Evolutionary conservation across 2,113 vertebrate species (phyloP).

Genomic region (Tamias sibiricus): DNA sequence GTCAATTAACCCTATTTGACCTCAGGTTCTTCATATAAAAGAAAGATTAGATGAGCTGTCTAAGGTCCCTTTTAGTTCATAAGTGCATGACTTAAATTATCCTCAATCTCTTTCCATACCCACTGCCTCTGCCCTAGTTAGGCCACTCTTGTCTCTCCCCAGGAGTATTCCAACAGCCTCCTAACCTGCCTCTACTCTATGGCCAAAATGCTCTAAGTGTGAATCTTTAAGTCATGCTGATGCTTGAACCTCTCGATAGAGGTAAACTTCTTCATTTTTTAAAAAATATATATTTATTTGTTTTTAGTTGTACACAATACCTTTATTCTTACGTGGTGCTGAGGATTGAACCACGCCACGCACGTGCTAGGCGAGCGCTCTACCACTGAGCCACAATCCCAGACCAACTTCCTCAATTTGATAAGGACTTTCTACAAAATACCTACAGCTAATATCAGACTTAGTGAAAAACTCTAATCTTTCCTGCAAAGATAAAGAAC

Average conservation of each 20-base stretch:
- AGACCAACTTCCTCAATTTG: background rate
- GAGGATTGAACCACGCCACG: too few relatives aligned
- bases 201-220: too few relatives aligned
- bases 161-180: background rate
- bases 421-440: background rate
- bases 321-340: too few relatives aligned
- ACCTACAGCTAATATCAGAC: background rate
- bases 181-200: too few relatives aligned
- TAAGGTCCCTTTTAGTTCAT: background rate
- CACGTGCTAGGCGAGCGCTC: too few relatives aligned
- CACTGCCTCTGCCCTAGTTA: background rate
- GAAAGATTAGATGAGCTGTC: background rate
- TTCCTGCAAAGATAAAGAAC: background rate
- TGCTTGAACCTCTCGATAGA: background rate
- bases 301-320: too few relatives aligned
- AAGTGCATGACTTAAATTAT: background rate
- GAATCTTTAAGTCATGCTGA: background rate
- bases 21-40: background rate
- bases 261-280: background rate
- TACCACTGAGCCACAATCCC: too few relatives aligned
- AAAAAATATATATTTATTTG: too few relatives aligned
- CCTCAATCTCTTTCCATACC: background rate
- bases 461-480: too few relatives aligned
- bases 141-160: background rate
- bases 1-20: constrained; percentile 30